Percentiles rank a stretch among this genome's conserved stretches.
These are phyloP conservation scores for Chlamydotis undulata DNA, from an alignment of 2,113 vertebrate species.

Conservation along the genomic window DNA sequence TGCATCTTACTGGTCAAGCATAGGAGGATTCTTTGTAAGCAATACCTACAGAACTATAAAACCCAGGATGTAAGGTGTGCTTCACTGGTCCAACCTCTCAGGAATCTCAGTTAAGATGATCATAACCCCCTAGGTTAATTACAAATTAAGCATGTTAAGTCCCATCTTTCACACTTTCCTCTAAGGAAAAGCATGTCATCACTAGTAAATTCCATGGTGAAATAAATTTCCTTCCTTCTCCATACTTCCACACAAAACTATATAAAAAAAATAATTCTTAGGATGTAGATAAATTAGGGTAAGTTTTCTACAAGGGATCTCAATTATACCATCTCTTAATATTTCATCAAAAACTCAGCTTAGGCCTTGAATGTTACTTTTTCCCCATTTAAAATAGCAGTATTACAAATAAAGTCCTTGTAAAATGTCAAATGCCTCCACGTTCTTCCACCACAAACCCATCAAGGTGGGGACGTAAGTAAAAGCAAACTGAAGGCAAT, in stretches of 20 bases:
- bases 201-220: background rate
- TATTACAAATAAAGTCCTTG: background rate
- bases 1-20: background rate
- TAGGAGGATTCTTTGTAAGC: background rate
- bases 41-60: background rate
- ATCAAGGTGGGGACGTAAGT: background rate
- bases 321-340: background rate
- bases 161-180: background rate
- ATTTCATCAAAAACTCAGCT: background rate
- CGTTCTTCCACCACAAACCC: background rate
- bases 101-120: background rate
- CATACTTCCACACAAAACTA: background rate
- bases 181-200: background rate
- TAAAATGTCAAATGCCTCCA: background rate
- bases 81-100: background rate
- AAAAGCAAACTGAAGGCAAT: background rate
- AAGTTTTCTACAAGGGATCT: background rate
- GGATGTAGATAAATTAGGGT: background rate
- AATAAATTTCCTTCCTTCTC: background rate
- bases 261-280: background rate
- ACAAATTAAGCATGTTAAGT: slow-evolving; percentile 31
- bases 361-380: background rate
- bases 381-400: background rate
- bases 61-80: background rate
- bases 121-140: slow-evolving; percentile 9